Evolutionary conservation across 2,113 vertebrate species (phyloP).

Genomic region (Felis catus): F.catus_Fca126_mat1.0 CM031424.1:57456501-57457000

Average conservation of each 20-base stretch:
- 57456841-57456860: background rate
- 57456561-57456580: slow-evolving; percentile 7
- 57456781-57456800: background rate
- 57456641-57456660: background rate
- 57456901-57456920: background rate
- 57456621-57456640: slow-evolving; percentile 20
- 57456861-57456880: background rate
- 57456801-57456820: slow-evolving; percentile 47
- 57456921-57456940: slow-evolving; percentile 10
- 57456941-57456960: slow-evolving; percentile 41
- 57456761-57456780: slow-evolving; percentile 20
- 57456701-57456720: slow-evolving; percentile 35
- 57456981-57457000: slow-evolving; percentile 33
- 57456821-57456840: background rate
- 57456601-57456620: slow-evolving; percentile 23
- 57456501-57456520: background rate
- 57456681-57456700: background rate
- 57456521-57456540: background rate
- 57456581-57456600: background rate
- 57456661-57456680: slow-evolving; percentile 32
- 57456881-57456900: background rate
- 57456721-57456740: slow-evolving; percentile 40
- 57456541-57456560: background rate
- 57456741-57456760: slow-evolving; percentile 20
- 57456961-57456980: background rate